Conservation (phyloP, 2,797 vertebrate species). For the Salarias fasciatus region DNA sequence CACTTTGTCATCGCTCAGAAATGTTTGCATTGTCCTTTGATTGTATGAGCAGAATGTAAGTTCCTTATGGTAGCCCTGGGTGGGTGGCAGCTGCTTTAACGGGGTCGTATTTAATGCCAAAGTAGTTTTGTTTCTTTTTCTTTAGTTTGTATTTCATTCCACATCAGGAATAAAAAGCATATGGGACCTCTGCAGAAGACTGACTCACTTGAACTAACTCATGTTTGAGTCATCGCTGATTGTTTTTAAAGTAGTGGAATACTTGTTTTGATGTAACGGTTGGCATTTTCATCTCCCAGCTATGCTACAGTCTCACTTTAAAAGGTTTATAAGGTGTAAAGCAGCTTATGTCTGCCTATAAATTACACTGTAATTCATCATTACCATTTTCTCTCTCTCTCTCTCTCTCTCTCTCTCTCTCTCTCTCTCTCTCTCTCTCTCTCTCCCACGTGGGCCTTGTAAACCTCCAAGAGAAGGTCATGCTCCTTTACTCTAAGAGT, state of each 20-base stretch:
- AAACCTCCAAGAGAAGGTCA: conserved; percentile 5
- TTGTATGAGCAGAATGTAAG: too few species aligned
- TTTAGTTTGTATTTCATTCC: conserved; percentile 18
- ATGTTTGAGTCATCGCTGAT: conserved; percentile 32
- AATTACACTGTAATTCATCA: not conserved
- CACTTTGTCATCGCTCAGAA: conserved; percentile 20
- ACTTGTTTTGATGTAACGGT: conserved; percentile 9
- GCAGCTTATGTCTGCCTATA: conserved; percentile 3
- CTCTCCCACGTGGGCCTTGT: not conserved
- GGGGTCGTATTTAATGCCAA: too few species aligned
- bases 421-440: not conserved
- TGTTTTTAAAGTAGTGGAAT: conserved; percentile 8
- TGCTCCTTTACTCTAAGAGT: conserved; percentile 11
- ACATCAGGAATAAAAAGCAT: conserved; percentile 37
- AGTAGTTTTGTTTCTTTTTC: too few species aligned
- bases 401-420: not conserved
- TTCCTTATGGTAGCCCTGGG: too few species aligned
- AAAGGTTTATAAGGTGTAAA: conserved; percentile 25
- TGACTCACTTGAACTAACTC: conserved; percentile 40
- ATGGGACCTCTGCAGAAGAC: conserved; percentile 17
- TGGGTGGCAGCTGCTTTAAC: conserved; percentile 29
- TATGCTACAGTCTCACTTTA: not conserved
- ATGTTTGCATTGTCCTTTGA: not conserved
- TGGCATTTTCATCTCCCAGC: conserved; percentile 39
- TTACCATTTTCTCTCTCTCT: not conserved